A percentile compares a stretch with the other conserved stretches of the same genome.
These are phyloP conservation scores for Heliconius cydno DNA, from an alignment of 2,888 invertebrate genomes.

Conservation along the genomic window DNA sequence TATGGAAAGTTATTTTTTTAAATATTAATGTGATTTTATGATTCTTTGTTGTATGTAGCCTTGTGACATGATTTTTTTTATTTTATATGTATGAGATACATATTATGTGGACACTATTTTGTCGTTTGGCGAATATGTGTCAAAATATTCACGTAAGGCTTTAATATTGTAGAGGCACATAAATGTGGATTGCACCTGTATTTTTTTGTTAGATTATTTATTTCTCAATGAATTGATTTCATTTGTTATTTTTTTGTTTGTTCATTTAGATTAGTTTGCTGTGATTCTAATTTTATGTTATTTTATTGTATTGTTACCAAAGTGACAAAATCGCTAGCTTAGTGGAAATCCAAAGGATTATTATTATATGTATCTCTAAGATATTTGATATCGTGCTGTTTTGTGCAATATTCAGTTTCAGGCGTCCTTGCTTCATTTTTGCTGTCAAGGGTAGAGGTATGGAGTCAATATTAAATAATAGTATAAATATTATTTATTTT, in stretches of 20 bases:
- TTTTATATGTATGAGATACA: background rate
- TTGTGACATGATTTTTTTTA: slow-evolving; percentile 22
- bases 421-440: background rate
- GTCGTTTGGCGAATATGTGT: slow-evolving; percentile 9
- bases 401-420: slow-evolving; percentile 33
- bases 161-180: slow-evolving; percentile 9
- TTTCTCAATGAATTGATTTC: slow-evolving; percentile 42
- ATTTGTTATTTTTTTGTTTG: slow-evolving; percentile 42
- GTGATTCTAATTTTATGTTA: slow-evolving; percentile 51
- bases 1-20: slow-evolving; percentile 3
- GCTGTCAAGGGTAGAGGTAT: background rate
- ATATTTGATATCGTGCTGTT: slow-evolving; percentile 29
- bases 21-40: slow-evolving; percentile 20
- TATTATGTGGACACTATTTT: slow-evolving; percentile 6
- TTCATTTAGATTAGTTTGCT: slow-evolving; percentile 49
- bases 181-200: slow-evolving; percentile 21
- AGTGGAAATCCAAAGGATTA: slow-evolving; percentile 43
- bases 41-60: slow-evolving; percentile 16
- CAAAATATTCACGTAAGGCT: slow-evolving; percentile 17
- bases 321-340: slow-evolving; percentile 48
- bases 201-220: slow-evolving; percentile 26
- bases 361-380: slow-evolving; percentile 23
- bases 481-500: background rate
- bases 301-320: slow-evolving; percentile 46
- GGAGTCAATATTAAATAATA: background rate